phyloP scores from a whole-genome alignment of 2,113 vertebrate genomes.

The Arenaria interpres region DNA sequence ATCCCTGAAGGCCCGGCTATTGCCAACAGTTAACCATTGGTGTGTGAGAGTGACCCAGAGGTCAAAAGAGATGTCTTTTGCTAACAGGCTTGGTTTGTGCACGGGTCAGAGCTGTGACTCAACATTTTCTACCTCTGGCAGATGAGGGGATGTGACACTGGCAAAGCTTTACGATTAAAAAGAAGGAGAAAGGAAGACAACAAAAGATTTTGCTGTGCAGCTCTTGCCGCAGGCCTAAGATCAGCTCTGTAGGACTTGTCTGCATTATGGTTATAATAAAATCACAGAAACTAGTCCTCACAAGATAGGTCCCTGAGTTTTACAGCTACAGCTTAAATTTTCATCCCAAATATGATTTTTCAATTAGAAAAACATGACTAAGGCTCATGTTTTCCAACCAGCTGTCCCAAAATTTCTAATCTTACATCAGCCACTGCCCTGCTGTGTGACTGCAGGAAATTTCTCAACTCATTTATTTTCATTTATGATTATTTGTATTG shows the following conservation, averaged over 20 bases:
- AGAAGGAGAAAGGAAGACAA: background rate
- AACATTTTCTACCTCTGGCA: background rate
- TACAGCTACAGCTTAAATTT: constrained; percentile 36
- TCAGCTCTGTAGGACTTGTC: background rate
- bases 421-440: constrained; percentile 65
- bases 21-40: constrained; percentile 17
- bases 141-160: background rate
- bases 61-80: background rate
- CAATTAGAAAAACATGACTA: constrained; percentile 64
- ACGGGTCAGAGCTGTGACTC: background rate
- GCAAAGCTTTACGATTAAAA: background rate
- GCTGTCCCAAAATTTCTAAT: constrained; percentile 56
- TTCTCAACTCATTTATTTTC: constrained; percentile 68
- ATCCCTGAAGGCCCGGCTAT: background rate
- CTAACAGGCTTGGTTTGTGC: background rate
- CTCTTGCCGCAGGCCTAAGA: background rate
- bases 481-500: constrained; percentile 53
- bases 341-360: constrained; percentile 56
- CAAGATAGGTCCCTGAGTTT: background rate
- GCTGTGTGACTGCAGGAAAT: constrained; percentile 62
- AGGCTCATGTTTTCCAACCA: constrained; percentile 63
- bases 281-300: background rate
- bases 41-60: background rate
- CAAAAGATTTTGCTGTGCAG: background rate
- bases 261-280: background rate